Conservation (phyloP, 2,888 invertebrate genomes). For the Unio pictorum region DNA sequence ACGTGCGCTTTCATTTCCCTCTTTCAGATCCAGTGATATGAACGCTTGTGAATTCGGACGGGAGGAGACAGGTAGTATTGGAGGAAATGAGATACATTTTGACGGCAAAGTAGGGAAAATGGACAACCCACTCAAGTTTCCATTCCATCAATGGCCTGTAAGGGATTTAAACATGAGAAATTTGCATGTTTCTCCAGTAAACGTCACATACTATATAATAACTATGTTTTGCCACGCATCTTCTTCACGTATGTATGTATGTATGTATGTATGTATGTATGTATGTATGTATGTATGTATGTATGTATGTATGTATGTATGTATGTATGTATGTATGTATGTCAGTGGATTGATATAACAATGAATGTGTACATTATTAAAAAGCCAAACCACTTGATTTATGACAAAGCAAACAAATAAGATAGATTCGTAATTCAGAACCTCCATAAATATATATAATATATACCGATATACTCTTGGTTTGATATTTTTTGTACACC, state of each 20-base stretch:
- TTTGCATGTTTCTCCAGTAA: not conserved
- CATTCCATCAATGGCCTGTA: constrained; percentile 49
- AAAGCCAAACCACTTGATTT: not conserved
- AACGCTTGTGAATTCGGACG: constrained; percentile 44
- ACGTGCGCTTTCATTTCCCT: not conserved
- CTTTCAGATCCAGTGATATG: constrained; percentile 49
- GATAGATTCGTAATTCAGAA: too few relatives aligned
- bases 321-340: too few relatives aligned
- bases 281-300: too few relatives aligned
- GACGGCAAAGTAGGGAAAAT: constrained; percentile 37
- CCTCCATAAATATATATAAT: too few relatives aligned
- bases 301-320: not conserved
- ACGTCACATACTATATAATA: not conserved
- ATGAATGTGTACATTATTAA: constrained; percentile 1
- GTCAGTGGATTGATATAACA: too few relatives aligned
- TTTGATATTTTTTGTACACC: too few relatives aligned
- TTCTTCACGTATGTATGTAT: too few relatives aligned
- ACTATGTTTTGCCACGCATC: too few relatives aligned
- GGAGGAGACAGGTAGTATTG: constrained; percentile 25
- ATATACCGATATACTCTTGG: too few relatives aligned
- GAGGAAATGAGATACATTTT: constrained; percentile 44
- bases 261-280: too few relatives aligned
- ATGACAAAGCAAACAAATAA: too few relatives aligned
- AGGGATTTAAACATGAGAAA: constrained; percentile 8
- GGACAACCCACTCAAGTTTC: constrained; percentile 44